Evolutionary conservation across 2,888 invertebrate species (phyloP), one percentile per base, ranked within the genome.

Genomic region (Zhengitettix transpicula): DNA sequence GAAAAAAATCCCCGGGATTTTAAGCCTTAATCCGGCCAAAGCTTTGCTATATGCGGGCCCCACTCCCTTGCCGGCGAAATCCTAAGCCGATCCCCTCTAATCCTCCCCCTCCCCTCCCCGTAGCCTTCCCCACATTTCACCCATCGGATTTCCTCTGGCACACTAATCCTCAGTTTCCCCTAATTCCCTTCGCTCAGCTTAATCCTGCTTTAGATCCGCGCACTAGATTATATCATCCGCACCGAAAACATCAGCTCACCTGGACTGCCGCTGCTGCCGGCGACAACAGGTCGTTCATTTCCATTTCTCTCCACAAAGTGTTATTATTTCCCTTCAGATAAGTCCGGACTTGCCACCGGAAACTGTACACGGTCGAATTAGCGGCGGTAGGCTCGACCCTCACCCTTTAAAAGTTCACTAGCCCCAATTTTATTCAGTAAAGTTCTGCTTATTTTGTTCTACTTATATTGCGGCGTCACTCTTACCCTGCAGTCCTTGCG

Each of bases 121-220:
- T 55, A 28, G 28, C 28, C 58, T 53, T 15, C 55, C 58, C 55
- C 56, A 58, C 58, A 62, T 62, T 62, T 60, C 62, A 62, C 59
- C 62, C 62, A 62, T 62, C 62, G 62, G 62, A 62, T 62, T 62
- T 60, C 58, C 58, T 58, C 58, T 60, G 58, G 59, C 60, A 58
- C 62, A 58, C 62, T 62, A 62, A 62, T 62, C 62, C 62, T 55
- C 60, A 58, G 62, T 62, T 62, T 62, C 62, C 62, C 62, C 60
- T 62, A 62, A 62, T 62, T 62, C 62, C 58, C 62, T 62, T 59
- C 60, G 62, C 62, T 62, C 60, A 62, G 62, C 62, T 56, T 58
- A 60, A 62, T 62, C 62, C 62, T 56, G 62, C 62, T 62, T 60
- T 59, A 62, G 62, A 62, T 62, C 62, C 62, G 62, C 58, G 56